Evolutionary conservation across 2,888 invertebrate species (phyloP).

Genomic region (Latrodectus hesperus): DNA sequence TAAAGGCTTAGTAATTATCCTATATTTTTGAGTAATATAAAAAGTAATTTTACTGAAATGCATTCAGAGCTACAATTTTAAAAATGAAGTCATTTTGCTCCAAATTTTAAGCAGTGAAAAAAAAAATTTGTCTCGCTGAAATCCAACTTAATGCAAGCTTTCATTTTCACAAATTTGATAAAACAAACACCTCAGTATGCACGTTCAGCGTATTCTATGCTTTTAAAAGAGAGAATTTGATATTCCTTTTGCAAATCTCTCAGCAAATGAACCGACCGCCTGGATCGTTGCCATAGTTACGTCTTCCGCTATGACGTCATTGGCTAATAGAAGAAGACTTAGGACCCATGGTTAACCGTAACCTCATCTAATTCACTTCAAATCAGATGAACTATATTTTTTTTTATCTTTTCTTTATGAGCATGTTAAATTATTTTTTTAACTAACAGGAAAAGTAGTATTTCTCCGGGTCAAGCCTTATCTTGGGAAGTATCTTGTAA

Average conservation of each 20-base stretch:
- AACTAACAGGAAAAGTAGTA: too few relatives aligned
- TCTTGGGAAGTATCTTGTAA: too few relatives aligned
- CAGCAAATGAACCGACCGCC: slow-evolving; percentile 48
- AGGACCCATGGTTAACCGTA: slow-evolving; percentile 29
- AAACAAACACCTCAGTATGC: slow-evolving; percentile 44
- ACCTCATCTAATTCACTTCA: slow-evolving; percentile 44
- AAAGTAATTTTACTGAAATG: too few relatives aligned
- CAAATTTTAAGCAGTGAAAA: background rate
- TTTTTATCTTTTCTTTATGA: too few relatives aligned
- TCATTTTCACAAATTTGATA: slow-evolving; percentile 49
- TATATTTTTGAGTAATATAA: too few relatives aligned
- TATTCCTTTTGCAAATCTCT: slow-evolving; percentile 33
- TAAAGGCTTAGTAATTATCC: too few relatives aligned
- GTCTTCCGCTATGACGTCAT: slow-evolving; percentile 51
- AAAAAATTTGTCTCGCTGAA: background rate
- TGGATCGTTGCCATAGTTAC: slow-evolving; percentile 43
- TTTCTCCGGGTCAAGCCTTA: too few relatives aligned
- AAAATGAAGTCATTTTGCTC: too few relatives aligned
- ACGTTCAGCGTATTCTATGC: slow-evolving; percentile 19
- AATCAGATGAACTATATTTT: slow-evolving; percentile 6
- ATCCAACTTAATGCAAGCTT: slow-evolving; percentile 35
- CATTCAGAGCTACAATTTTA: too few relatives aligned
- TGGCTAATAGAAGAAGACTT: slow-evolving; percentile 44
- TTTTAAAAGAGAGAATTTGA: slow-evolving; percentile 36
- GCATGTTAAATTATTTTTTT: too few relatives aligned